Conservation (phyloP, 2,797 vertebrate genomes). For the Mus minutoides region DNA sequence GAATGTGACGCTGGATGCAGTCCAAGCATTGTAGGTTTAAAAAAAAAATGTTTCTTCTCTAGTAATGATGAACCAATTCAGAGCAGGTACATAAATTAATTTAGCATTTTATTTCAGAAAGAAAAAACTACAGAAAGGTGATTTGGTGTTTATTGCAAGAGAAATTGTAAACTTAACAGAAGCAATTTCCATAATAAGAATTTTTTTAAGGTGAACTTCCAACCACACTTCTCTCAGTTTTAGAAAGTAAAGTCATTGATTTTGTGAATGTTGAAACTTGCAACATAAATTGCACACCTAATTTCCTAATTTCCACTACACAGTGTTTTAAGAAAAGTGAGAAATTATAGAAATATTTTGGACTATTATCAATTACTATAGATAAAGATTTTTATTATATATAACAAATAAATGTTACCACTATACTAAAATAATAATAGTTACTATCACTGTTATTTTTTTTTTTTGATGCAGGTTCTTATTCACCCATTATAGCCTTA, state of each 20-base stretch:
- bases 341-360: neutral
- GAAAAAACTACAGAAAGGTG: neutral
- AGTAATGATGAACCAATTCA: neutral
- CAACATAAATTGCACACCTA: neutral
- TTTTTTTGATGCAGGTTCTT: neutral
- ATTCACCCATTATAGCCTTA: neutral
- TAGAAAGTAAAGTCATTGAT: neutral
- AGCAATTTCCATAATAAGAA: neutral
- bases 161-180: neutral
- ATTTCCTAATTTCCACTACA: neutral
- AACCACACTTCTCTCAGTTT: neutral
- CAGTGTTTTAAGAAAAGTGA: neutral
- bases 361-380: neutral
- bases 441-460: too few relatives aligned
- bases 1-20: neutral
- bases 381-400: neutral
- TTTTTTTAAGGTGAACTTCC: neutral
- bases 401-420: neutral
- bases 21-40: neutral
- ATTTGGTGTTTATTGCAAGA: neutral
- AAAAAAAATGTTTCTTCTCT: neutral
- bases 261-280: neutral
- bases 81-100: neutral
- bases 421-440: neutral
- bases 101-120: neutral